A percentile compares a stretch with the other conserved stretches of the same genome.
Evolutionary conservation across 2,113 vertebrate species (phyloP).

Genomic region (Semicossyphus pulcher): DNA sequence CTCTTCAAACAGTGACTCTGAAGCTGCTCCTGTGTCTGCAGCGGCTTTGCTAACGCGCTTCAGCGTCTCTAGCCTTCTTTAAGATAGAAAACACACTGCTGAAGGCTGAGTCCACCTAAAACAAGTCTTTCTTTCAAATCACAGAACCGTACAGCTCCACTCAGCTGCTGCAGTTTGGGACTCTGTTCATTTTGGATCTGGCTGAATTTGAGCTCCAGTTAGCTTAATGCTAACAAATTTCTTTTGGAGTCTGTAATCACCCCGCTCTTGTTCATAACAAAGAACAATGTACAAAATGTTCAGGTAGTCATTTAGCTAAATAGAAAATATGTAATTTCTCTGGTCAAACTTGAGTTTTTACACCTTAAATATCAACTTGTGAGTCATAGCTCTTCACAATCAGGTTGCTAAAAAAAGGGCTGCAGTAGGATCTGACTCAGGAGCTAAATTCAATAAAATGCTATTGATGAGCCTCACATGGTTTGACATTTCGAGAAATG

Average conservation of each 20-base stretch:
- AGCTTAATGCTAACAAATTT: slow-evolving; percentile 9
- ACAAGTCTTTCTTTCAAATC: too few relatives aligned
- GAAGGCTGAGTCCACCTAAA: too few relatives aligned
- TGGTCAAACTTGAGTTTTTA: slow-evolving; percentile 12
- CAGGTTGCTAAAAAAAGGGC: slow-evolving; percentile 3
- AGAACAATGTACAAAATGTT: slow-evolving; percentile 38
- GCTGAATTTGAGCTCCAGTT: background rate
- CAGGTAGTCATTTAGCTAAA: slow-evolving; percentile 8
- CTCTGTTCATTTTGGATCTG: background rate
- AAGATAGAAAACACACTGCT: too few relatives aligned
- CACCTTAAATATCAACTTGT: slow-evolving; percentile 9
- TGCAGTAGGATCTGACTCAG: background rate
- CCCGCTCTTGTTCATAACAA: background rate
- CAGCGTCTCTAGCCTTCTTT: background rate
- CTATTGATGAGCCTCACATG: background rate
- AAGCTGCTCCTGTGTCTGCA: background rate
- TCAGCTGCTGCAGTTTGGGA: background rate
- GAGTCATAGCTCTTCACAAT: background rate
- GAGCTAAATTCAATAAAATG: slow-evolving; percentile 21
- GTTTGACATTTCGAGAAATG: too few relatives aligned
- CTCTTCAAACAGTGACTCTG: background rate
- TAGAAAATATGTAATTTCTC: slow-evolving; percentile 19
- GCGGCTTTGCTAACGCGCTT: background rate
- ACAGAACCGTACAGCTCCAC: background rate
- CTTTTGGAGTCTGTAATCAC: background rate